Percentiles rank a stretch among this genome's conserved stretches.
Evolutionary conservation across 1,140 invertebrate genomes (phyloP).

Genomic region (Drosophila leontia): DNA sequence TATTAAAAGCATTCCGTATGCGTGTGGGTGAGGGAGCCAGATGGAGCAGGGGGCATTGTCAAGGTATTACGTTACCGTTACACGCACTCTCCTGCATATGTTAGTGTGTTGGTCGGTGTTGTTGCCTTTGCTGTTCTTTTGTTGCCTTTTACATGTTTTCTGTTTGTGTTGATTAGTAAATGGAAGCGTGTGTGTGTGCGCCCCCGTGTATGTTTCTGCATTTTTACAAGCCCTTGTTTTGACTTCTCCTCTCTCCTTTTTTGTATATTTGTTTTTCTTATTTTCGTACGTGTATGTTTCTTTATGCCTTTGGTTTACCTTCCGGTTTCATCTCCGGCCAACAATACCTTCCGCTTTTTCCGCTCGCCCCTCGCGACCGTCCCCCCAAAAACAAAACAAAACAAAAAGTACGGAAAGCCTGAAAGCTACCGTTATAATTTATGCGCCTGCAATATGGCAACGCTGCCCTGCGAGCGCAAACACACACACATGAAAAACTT

Average conservation of each 20-base stretch:
- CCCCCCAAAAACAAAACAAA: conserved; percentile 28
- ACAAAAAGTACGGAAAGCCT: conserved; percentile 35
- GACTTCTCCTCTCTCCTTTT: conserved; percentile 37
- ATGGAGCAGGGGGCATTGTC: conserved; percentile 40
- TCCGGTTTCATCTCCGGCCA: conserved; percentile 81
- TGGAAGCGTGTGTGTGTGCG: conserved; percentile 44
- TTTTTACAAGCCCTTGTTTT: conserved; percentile 48
- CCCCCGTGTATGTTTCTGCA: conserved; percentile 28
- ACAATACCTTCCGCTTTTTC: conserved; percentile 56
- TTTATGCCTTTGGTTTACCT: conserved; percentile 68
- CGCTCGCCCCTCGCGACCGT: neutral
- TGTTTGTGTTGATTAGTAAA: conserved; percentile 79
- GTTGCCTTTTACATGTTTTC: conserved; percentile 57
- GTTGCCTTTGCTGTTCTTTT: conserved; percentile 38
- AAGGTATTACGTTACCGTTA: conserved; percentile 63
- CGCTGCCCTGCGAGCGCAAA: conserved; percentile 48
- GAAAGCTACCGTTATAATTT: conserved; percentile 73
- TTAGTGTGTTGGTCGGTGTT: conserved; percentile 40
- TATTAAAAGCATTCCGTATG: conserved; percentile 80
- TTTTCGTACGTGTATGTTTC: conserved; percentile 40
- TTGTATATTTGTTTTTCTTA: conserved; percentile 41
- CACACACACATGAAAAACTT: conserved; percentile 50
- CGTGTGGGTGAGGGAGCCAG: conserved; percentile 16
- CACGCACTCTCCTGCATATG: conserved; percentile 45
- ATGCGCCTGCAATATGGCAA: conserved; percentile 80